Base-by-base conservation (phyloP, 2,888 invertebrate genomes). In the Ichneumoninae sp. region DNA sequence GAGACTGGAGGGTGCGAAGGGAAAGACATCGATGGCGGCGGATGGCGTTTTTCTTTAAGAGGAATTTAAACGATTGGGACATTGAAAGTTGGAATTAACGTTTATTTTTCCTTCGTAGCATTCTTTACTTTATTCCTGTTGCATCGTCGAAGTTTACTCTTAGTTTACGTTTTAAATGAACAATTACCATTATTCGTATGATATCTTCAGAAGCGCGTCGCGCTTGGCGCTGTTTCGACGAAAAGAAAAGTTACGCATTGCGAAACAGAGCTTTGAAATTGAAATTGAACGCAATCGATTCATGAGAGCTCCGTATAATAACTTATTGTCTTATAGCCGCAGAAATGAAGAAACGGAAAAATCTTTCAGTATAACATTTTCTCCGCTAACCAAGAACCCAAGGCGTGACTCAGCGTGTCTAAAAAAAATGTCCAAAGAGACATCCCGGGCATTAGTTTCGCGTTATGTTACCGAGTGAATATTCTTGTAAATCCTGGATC, bases 391-490 rank as follows among this genome's bases (percentile, higher is more conserved):
- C 7, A 4, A 40, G 13, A 26, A 22, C 13, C 44, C 6, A 19
- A 50, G 16, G 7, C 26, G 77, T 80, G 47, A 81, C 69, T 82
- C 88, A 81, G 80, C 86, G 87, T 82, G 80, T 70, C 77, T 62
- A 79, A 83, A 75, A 72, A 76, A 68, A 74, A 57, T 78, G 75
- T 70, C 76, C 52, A 16, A 19, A 19, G 40, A 57, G 74, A 22
- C 62, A 69, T 75, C 60, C 76, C 50, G 54, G 68, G 91, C 89
- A 91, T 92, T 91, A 89, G 90, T 91, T 91, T 91, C 87, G 91
- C 91, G 91, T 93, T 92, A 91, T 89, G 88, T 90, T 89, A 71
- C 86, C 89, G 89, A 93, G 92, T 93, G 93, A 91, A 90, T 92
- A 92, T 92, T 89, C 92, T 89, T 93, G 93, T 93, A 91, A 90